Conservation (phyloP, 2,888 invertebrate species). For the Drosophila testacea region DNA sequence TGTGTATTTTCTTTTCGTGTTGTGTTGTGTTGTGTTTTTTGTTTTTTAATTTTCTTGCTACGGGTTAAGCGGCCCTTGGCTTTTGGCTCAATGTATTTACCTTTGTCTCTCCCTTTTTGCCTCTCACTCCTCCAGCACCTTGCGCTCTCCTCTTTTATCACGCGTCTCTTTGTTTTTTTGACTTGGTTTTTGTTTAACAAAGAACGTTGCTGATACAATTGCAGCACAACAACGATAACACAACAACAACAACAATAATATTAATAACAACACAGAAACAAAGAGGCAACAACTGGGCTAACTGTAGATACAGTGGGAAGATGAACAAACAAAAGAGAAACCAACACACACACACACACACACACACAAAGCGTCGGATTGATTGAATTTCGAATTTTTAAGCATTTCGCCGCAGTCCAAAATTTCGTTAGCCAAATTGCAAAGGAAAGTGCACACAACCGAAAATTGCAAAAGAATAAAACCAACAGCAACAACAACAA, state of each 20-base stretch:
- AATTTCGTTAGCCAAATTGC: slow-evolving; percentile 67
- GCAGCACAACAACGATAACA: slow-evolving; percentile 48
- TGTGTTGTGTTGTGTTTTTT: slow-evolving; percentile 6
- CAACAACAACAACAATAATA: slow-evolving; percentile 31
- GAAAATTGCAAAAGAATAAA: slow-evolving; percentile 47
- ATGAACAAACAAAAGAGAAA: slow-evolving; percentile 10
- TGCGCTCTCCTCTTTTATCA: not conserved
- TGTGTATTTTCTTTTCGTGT: slow-evolving; percentile 7
- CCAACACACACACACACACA: slow-evolving; percentile 4
- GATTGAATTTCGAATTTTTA: slow-evolving; percentile 78
- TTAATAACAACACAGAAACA: slow-evolving; percentile 38
- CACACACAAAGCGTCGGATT: slow-evolving; percentile 66
- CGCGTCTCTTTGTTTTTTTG: slow-evolving; percentile 57
- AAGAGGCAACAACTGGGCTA: slow-evolving; percentile 1
- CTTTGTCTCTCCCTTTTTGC: slow-evolving; percentile 34
- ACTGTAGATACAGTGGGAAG: slow-evolving; percentile 4
- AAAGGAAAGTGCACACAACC: slow-evolving; percentile 50
- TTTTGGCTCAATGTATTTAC: slow-evolving; percentile 74
- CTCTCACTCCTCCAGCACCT: not conserved
- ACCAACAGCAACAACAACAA: slow-evolving; percentile 16
- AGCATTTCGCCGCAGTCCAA: slow-evolving; percentile 74
- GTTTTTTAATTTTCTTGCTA: slow-evolving; percentile 57
- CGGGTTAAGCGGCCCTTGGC: slow-evolving; percentile 64
- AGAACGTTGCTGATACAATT: slow-evolving; percentile 68
- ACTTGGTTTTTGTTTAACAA: slow-evolving; percentile 61